Conservation (phyloP, 2,113 vertebrate species). For the Candoia aspera region DNA sequence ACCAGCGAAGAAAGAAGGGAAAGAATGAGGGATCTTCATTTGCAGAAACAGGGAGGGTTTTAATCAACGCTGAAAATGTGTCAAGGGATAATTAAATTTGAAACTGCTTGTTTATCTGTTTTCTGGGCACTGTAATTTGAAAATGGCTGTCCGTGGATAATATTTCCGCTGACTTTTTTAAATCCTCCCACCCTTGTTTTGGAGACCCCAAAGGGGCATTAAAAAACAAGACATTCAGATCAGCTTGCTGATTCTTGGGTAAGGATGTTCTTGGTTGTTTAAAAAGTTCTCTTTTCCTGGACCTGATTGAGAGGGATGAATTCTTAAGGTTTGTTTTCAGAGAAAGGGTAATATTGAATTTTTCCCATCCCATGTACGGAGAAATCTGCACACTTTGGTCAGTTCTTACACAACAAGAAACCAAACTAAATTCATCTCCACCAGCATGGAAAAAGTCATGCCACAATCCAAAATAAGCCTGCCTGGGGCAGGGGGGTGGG, state of each 20-base stretch:
- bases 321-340: neutral
- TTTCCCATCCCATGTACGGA: neutral
- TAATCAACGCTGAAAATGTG: neutral
- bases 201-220: neutral
- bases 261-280: neutral
- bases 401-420: neutral
- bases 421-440: neutral
- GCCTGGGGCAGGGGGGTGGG: neutral
- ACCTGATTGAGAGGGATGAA: neutral
- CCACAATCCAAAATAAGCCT: neutral
- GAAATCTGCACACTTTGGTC: neutral
- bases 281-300: neutral
- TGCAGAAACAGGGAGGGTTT: neutral
- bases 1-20: rapidly evolving
- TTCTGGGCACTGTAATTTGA: neutral
- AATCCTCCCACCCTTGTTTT: neutral
- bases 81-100: neutral
- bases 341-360: neutral
- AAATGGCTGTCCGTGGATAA: neutral
- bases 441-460: neutral
- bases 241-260: neutral
- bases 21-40: neutral
- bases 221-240: neutral
- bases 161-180: neutral
- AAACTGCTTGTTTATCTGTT: neutral